These are phyloP conservation scores for Apocrypta bakeri DNA, from an alignment of 1,140 invertebrate species.

Conservation along the genomic window DNA sequence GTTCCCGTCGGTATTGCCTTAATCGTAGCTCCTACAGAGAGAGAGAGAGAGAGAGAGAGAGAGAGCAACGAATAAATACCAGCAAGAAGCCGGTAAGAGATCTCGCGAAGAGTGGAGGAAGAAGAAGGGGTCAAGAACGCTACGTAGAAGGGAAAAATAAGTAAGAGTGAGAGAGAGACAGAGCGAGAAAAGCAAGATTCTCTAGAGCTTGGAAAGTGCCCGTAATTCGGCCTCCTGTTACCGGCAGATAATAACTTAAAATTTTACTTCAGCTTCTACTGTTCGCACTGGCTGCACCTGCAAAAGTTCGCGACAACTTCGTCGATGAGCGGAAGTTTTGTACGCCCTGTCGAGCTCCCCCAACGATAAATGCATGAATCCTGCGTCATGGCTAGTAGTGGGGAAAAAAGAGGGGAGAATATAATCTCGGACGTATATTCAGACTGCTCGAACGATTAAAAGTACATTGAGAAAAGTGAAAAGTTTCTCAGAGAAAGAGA, in stretches of 20 bases:
- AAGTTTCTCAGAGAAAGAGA: neutral
- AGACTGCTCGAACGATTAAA: constrained; percentile 6
- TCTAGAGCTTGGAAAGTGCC: neutral
- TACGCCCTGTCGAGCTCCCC: neutral
- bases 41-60: too few relatives aligned
- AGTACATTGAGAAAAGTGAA: neutral
- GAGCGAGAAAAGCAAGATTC: neutral
- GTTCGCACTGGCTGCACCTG: constrained; percentile 10
- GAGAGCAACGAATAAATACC: constrained; percentile 34
- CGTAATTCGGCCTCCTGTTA: constrained; percentile 47
- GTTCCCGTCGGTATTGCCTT: constrained; percentile 2
- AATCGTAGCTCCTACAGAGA: constrained; percentile 30
- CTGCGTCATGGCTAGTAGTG: neutral
- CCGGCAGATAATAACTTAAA: constrained; percentile 53
- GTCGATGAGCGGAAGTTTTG: constrained; percentile 26
- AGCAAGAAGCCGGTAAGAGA: constrained; percentile 22
- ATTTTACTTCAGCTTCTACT: constrained; percentile 34
- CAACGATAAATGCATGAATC: constrained; percentile 29
- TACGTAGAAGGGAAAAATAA: neutral
- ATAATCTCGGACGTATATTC: neutral
- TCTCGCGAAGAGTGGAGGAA: neutral
- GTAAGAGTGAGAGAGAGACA: constrained; percentile 19
- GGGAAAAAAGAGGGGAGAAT: neutral
- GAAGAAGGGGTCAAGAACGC: neutral
- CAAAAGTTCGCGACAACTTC: constrained; percentile 44